Evolutionary conservation across 53 echinoderm and acorn worm genomes (phyloP).

Genomic region (Echinarachnius parma): DNA sequence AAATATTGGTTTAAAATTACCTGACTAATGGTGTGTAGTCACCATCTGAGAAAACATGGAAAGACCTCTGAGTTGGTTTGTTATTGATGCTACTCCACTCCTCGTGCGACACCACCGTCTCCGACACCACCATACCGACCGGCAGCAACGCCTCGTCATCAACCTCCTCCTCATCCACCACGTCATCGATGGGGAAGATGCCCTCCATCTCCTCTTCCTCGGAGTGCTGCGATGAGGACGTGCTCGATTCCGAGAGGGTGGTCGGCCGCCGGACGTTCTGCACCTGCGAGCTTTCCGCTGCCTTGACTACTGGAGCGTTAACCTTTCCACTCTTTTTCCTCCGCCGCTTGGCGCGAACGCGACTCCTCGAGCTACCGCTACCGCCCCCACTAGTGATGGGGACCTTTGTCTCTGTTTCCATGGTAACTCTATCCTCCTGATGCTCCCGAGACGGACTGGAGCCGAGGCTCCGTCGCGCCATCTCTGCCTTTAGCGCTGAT

Average conservation of each 20-base stretch:
- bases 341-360: slow-evolving; percentile 55
- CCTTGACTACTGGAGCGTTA: slow-evolving; percentile 14
- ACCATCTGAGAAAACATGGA: slow-evolving; percentile 92
- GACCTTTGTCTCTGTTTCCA: slow-evolving; percentile 17
- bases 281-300: slow-evolving; percentile 8
- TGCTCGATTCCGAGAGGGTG: slow-evolving; percentile 71
- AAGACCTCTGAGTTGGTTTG: slow-evolving; percentile 45
- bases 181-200: slow-evolving; percentile 53
- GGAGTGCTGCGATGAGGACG: slow-evolving; percentile 70
- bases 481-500: background rate
- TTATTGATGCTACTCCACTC: slow-evolving; percentile 51
- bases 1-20: slow-evolving; percentile 29
- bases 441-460: background rate
- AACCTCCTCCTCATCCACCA: slow-evolving; percentile 39
- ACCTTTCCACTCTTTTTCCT: slow-evolving; percentile 34
- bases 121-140: slow-evolving; percentile 11
- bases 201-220: slow-evolving; percentile 66
- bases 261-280: slow-evolving; percentile 34
- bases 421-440: background rate
- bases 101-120: slow-evolving; percentile 42
- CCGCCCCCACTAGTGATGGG: background rate
- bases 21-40: slow-evolving; percentile 91
- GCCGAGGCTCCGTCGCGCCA: slow-evolving; percentile 2
- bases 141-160: slow-evolving; percentile 3
- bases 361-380: slow-evolving; percentile 27